Conservation (phyloP, 2,113 vertebrate genomes). For the Phoenicopterus ruber region DNA sequence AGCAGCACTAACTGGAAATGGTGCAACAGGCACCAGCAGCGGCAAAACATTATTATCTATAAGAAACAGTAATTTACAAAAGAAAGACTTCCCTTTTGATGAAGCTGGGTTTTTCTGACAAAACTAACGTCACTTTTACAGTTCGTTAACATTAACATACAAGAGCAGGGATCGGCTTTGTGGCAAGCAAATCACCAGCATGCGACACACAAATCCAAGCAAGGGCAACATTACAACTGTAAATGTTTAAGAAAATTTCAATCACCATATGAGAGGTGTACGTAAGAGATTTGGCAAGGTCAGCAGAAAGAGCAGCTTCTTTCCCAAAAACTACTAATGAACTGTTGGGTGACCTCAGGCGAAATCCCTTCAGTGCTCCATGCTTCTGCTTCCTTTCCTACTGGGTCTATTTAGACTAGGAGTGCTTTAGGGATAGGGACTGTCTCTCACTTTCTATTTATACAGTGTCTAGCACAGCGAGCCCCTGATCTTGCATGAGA, state of each 20-base stretch:
- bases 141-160: not conserved
- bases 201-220: not conserved
- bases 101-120: not conserved
- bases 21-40: not conserved
- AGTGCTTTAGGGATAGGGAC: not conserved
- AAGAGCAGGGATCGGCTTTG: not conserved
- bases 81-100: not conserved
- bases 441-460: conserved; percentile 34
- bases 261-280: not conserved
- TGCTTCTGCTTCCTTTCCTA: not conserved
- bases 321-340: not conserved
- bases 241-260: not conserved
- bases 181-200: not conserved
- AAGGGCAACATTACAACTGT: not conserved
- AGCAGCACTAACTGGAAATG: not conserved
- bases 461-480: conserved; percentile 10
- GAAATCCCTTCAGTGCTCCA: not conserved
- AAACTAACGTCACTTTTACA: not conserved
- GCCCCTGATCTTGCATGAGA: not conserved
- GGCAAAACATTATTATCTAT: not conserved
- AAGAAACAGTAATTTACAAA: not conserved
- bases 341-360: not conserved
- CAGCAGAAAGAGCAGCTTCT: not conserved
- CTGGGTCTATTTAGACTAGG: conserved; percentile 22
- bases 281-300: not conserved